These are phyloP conservation scores for Vandiemenella viatica DNA, from an alignment of 2,888 invertebrate species.

Conservation along the genomic window DNA sequence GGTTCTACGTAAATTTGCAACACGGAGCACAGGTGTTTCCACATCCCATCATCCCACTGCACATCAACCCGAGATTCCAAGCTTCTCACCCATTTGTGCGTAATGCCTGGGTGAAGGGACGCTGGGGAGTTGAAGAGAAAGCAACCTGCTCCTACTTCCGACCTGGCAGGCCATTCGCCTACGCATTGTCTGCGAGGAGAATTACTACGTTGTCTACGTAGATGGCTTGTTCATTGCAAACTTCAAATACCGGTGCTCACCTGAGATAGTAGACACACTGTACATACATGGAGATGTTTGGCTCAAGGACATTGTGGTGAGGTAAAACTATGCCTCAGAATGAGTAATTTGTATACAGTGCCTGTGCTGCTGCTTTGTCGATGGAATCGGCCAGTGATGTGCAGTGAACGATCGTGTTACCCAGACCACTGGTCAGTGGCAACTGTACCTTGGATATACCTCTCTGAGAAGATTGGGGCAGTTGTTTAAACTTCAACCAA, in stretches of 20 bases:
- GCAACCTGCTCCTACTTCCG: slow-evolving; percentile 40
- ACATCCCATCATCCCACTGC: slow-evolving; percentile 55
- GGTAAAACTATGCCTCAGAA: too few species aligned
- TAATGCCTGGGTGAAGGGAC: slow-evolving; percentile 46
- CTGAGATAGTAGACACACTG: slow-evolving; percentile 45
- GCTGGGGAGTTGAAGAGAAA: slow-evolving; percentile 44
- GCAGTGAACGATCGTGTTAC: too few species aligned
- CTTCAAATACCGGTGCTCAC: slow-evolving; percentile 42
- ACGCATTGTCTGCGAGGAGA: slow-evolving; percentile 39
- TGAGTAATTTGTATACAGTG: too few species aligned
- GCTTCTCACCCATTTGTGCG: slow-evolving; percentile 49
- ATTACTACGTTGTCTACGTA: slow-evolving; percentile 44
- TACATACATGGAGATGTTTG: slow-evolving; percentile 58
- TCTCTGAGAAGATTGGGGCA: too few species aligned
- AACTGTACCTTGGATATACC: too few species aligned
- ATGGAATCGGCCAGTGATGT: too few species aligned
- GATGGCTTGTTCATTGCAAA: slow-evolving; percentile 50
- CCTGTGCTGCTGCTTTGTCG: too few species aligned
- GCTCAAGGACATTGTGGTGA: too few species aligned
- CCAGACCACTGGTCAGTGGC: too few species aligned
- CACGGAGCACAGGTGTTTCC: slow-evolving; percentile 51
- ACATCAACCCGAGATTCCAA: slow-evolving; percentile 62
- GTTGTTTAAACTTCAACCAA: too few species aligned
- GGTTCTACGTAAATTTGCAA: slow-evolving; percentile 57
- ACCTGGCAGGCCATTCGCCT: slow-evolving; percentile 36